Percentiles rank a stretch among this genome's conserved stretches.
These are phyloP conservation scores for Strigamia maritima DNA, from an alignment of 2,888 invertebrate genomes.

Conservation along the genomic window DNA sequence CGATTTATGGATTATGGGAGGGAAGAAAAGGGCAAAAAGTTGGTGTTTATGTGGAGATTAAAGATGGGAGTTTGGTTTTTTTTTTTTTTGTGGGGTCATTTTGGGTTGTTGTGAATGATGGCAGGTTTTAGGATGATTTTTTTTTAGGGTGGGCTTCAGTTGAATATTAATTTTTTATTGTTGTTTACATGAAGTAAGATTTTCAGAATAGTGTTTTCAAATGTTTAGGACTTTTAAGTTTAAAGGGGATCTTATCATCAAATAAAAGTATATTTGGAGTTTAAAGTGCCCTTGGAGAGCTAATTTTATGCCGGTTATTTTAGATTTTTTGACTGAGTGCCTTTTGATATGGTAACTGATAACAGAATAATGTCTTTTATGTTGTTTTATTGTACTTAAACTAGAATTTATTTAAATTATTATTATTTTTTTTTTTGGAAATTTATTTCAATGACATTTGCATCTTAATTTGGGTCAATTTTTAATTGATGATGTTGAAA, in stretches of 20 bases:
- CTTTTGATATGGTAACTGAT: not conserved
- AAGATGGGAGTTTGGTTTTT: not conserved
- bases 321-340: not conserved
- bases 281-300: not conserved
- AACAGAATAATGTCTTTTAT: not conserved
- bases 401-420: too few relatives aligned
- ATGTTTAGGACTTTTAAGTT: too few relatives aligned
- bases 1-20: constrained; percentile 1
- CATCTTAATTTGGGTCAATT: too few relatives aligned
- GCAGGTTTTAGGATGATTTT: not conserved
- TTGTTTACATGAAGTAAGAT: too few relatives aligned
- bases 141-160: not conserved
- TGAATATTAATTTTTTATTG: too few relatives aligned
- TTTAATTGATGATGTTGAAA: too few relatives aligned
- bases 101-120: not conserved
- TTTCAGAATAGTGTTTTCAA: too few relatives aligned
- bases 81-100: not conserved
- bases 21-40: constrained; percentile 1
- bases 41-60: not conserved
- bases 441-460: too few relatives aligned
- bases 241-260: too few relatives aligned
- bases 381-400: too few relatives aligned
- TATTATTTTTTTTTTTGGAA: too few relatives aligned
- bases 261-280: not conserved
- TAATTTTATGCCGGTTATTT: not conserved